phyloP scores from a whole-genome alignment of 2,888 invertebrate genomes.

The Metalampra italica region DNA sequence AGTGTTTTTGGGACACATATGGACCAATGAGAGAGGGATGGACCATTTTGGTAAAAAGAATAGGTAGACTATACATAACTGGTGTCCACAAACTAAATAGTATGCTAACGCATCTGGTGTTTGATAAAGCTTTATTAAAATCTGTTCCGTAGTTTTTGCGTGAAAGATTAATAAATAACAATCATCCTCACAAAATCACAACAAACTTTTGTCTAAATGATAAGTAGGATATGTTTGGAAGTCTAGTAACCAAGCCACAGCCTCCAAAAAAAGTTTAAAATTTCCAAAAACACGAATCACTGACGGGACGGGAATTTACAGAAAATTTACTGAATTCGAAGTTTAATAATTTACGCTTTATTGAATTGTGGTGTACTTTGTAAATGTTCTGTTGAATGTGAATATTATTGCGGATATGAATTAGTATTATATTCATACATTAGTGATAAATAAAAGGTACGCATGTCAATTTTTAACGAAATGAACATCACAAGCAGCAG shows the following conservation, averaged over 20 bases:
- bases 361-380: constrained; percentile 4
- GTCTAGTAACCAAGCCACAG: not conserved
- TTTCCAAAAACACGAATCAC: constrained; percentile 11
- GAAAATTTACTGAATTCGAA: not conserved
- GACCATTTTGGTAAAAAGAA: too few relatives aligned
- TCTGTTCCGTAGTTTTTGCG: too few relatives aligned
- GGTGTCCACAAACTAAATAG: too few relatives aligned
- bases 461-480: not conserved
- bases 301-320: constrained; percentile 1
- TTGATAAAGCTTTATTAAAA: too few relatives aligned
- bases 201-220: too few relatives aligned
- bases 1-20: too few relatives aligned
- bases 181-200: too few relatives aligned
- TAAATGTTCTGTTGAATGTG: not conserved
- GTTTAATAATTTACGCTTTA: not conserved
- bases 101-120: too few relatives aligned
- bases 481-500: constrained; percentile 31
- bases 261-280: not conserved
- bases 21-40: too few relatives aligned
- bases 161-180: too few relatives aligned
- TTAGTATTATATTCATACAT: not conserved
- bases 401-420: constrained; percentile 1
- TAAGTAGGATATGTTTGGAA: too few relatives aligned
- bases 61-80: too few relatives aligned
- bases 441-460: constrained; percentile 1